Conservation (phyloP, 2,113 vertebrate genomes). For the Spermophilus dauricus region DNA sequence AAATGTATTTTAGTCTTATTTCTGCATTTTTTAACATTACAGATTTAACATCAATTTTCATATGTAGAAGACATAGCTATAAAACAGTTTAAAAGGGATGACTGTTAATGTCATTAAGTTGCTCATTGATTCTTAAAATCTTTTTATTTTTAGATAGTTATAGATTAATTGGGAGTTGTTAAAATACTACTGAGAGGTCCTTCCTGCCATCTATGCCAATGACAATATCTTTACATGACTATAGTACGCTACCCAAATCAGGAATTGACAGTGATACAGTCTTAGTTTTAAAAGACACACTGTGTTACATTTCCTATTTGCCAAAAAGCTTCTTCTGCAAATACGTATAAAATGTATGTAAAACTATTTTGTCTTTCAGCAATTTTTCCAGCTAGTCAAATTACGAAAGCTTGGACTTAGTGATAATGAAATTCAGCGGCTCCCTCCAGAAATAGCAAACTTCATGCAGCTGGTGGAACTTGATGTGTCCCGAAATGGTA, state of each 20-base stretch:
- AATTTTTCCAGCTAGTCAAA: conserved; percentile 97
- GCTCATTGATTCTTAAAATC: background rate
- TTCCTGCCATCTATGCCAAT: background rate
- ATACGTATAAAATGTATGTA: conserved; percentile 46
- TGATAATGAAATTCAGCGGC: conserved; percentile 98
- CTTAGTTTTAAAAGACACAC: background rate
- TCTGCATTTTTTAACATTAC: background rate
- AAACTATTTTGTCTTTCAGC: conserved; percentile 90
- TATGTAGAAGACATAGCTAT: background rate
- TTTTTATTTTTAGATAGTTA: conserved; percentile 55
- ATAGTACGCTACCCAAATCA: background rate
- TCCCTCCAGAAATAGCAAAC: conserved; percentile 98
- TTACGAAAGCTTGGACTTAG: conserved; percentile 98
- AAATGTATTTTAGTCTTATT: background rate
- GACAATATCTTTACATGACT: background rate
- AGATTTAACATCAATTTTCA: background rate
- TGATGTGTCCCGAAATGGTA: conserved; percentile 98
- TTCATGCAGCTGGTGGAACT: conserved; percentile 99
- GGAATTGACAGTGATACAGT: background rate
- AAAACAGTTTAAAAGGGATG: conserved; percentile 2
- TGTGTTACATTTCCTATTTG: conserved; percentile 20
- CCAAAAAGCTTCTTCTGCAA: background rate
- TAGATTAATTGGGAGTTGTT: background rate
- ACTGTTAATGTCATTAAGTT: background rate
- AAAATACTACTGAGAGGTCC: background rate